Percentiles rank a stretch among this genome's conserved stretches.
Evolutionary conservation across 2,797 vertebrate genomes (phyloP).

Genomic region (Danio jaintianensis): DNA sequence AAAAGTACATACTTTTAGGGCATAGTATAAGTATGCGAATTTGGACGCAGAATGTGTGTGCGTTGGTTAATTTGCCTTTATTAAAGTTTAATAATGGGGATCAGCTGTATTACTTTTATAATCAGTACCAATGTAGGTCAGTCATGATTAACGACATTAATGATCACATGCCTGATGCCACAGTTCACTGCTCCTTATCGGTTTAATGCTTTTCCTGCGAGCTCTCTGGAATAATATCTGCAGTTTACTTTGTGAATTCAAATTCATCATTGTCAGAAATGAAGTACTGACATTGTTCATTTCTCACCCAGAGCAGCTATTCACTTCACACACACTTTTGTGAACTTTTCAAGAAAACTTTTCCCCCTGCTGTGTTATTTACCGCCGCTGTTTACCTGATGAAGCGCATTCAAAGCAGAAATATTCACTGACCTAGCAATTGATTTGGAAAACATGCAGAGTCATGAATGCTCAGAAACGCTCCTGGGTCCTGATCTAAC

Average conservation of each 20-base stretch:
- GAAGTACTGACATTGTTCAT: background rate
- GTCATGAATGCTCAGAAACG: conserved; percentile 25
- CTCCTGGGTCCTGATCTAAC: conserved; percentile 33
- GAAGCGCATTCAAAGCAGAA: background rate
- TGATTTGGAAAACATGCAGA: conserved; percentile 16
- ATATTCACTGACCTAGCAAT: conserved; percentile 8
- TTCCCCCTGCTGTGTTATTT: background rate
- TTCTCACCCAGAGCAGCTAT: background rate
- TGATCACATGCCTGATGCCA: background rate
- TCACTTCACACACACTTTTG: background rate
- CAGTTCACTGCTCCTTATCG: background rate
- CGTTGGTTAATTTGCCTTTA: background rate
- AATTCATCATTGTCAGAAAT: conserved; percentile 1
- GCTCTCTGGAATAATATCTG: background rate
- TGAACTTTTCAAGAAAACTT: background rate
- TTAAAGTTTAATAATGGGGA: conserved; percentile 4
- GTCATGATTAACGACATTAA: background rate
- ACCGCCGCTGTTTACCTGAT: background rate
- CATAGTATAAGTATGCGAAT: too few species aligned
- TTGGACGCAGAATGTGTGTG: too few species aligned
- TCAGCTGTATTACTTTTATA: conserved; percentile 14
- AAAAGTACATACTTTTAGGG: too few species aligned
- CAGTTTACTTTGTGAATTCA: background rate
- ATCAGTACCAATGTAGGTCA: background rate
- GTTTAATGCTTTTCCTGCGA: background rate